phyloP scores from a whole-genome alignment of 2,797 vertebrate genomes.

The Denticeps clupeoides region DNA sequence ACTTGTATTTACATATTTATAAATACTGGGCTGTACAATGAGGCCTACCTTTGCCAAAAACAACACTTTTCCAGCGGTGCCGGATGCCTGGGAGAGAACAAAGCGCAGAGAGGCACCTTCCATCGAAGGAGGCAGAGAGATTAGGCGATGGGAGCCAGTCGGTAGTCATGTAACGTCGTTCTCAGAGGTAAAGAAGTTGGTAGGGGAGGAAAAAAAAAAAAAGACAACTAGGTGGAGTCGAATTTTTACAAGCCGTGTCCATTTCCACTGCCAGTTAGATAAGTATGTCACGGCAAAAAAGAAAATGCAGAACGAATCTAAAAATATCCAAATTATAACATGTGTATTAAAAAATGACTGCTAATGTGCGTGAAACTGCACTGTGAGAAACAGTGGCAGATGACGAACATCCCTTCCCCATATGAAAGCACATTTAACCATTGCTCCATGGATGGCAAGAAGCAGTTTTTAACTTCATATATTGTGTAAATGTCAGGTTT shows the following conservation, averaged over 20 bases:
- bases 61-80: conserved; percentile 52
- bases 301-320: not conserved
- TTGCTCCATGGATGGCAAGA: conserved; percentile 3
- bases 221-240: too few species aligned
- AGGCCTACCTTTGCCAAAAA: conserved; percentile 59
- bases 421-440: not conserved
- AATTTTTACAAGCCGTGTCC: too few species aligned
- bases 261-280: too few species aligned
- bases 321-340: not conserved
- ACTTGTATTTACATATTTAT: conserved; percentile 70
- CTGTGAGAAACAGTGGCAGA: not conserved
- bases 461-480: conserved; percentile 4
- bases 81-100: conserved; percentile 55
- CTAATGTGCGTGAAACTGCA: not conserved
- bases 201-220: conserved; percentile 18
- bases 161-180: conserved; percentile 19
- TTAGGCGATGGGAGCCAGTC: conserved; percentile 20
- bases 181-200: conserved; percentile 24
- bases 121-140: conserved; percentile 24
- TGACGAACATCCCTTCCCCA: not conserved
- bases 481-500: conserved; percentile 31
- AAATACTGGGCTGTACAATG: conserved; percentile 66
- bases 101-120: conserved; percentile 42
- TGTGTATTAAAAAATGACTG: not conserved
- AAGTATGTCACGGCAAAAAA: too few species aligned